Conservation (phyloP, 2,113 vertebrate species). For the Nothobranchius furzeri region DNA sequence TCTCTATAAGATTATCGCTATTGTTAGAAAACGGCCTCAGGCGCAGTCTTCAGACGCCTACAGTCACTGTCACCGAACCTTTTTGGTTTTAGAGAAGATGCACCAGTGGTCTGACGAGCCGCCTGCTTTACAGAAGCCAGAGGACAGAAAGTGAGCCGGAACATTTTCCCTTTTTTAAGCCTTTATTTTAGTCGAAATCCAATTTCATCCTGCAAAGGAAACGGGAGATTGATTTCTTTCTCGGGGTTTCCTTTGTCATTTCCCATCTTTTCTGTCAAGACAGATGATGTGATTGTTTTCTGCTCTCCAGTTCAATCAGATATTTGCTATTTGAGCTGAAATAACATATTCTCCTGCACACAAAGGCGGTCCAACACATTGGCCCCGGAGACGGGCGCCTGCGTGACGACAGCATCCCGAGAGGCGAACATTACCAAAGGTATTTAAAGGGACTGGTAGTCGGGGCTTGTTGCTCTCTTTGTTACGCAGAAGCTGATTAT, state of each 20-base stretch:
- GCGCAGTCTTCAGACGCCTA: not conserved
- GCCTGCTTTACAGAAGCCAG: constrained; percentile 6
- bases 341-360: constrained; percentile 27
- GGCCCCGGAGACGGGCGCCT: constrained; percentile 1
- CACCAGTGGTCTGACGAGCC: not conserved
- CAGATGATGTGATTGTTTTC: constrained; percentile 30
- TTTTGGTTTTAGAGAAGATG: not conserved
- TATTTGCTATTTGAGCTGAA: constrained; percentile 56
- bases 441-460: no score
- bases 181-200: constrained; percentile 47
- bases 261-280: constrained; percentile 35
- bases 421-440: not conserved
- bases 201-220: constrained; percentile 47
- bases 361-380: constrained; percentile 21
- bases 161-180: constrained; percentile 26
- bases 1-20: not conserved
- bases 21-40: not conserved
- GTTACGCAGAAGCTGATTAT: no score
- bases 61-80: not conserved
- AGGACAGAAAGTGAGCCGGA: not conserved
- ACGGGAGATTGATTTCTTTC: constrained; percentile 55
- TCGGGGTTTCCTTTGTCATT: constrained; percentile 35
- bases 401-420: not conserved
- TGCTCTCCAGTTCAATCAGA: constrained; percentile 32
- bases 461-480: no score